phyloP scores from a whole-genome alignment of 2,888 invertebrate genomes.

The Protodeltote pygarga region DNA sequence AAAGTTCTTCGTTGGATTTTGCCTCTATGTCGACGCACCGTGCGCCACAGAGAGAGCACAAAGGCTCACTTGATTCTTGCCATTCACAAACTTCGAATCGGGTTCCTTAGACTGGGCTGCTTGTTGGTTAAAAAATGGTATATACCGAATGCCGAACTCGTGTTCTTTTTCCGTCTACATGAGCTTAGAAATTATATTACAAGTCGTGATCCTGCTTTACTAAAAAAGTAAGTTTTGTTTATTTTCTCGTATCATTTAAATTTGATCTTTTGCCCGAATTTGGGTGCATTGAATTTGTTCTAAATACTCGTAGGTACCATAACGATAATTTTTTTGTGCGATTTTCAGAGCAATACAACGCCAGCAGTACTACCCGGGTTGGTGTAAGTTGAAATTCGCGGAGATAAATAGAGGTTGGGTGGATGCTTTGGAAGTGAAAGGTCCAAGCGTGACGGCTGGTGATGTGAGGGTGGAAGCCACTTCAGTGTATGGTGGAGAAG shows the following conservation, averaged over 20 bases:
- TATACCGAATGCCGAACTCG: slow-evolving; percentile 88
- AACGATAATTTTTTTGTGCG: neutral
- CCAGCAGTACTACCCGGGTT: slow-evolving; percentile 85
- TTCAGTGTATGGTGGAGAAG: slow-evolving; percentile 90
- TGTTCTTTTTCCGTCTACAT: slow-evolving; percentile 89
- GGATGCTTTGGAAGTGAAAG: slow-evolving; percentile 57
- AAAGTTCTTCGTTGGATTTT: slow-evolving; percentile 87
- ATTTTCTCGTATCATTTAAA: neutral
- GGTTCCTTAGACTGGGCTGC: slow-evolving; percentile 85
- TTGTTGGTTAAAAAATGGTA: slow-evolving; percentile 88
- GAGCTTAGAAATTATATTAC: slow-evolving; percentile 88
- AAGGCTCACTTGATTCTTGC: slow-evolving; percentile 87
- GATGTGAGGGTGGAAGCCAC: slow-evolving; percentile 86
- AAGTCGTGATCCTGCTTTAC: slow-evolving; percentile 83
- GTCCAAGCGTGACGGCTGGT: slow-evolving; percentile 54
- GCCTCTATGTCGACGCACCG: slow-evolving; percentile 87
- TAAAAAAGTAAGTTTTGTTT: slow-evolving; percentile 86
- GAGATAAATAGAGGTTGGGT: slow-evolving; percentile 86
- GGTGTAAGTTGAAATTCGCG: slow-evolving; percentile 88
- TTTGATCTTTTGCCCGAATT: slow-evolving; percentile 6
- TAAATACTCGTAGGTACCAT: too few species aligned
- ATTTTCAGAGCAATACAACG: slow-evolving; percentile 89
- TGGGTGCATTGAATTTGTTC: too few species aligned
- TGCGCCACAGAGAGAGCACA: slow-evolving; percentile 89
- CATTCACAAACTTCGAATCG: slow-evolving; percentile 87